Evolutionary conservation across 2,797 vertebrate genomes (phyloP).

Genomic region (Phataginus tricuspis): DNA sequence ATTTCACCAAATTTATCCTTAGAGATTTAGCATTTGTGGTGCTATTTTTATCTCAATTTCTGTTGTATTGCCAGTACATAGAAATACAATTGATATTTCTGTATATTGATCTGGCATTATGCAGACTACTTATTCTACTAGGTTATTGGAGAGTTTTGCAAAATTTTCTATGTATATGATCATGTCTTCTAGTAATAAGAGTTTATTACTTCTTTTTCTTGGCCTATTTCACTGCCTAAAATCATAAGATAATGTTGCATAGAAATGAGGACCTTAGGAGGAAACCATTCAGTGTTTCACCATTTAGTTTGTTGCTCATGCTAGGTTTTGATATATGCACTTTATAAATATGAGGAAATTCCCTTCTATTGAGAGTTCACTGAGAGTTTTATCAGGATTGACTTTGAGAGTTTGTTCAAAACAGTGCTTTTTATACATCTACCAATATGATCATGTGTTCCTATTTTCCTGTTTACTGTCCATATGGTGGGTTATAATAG

Average conservation of each 20-base stretch:
- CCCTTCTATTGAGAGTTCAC: neutral
- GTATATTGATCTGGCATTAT: neutral
- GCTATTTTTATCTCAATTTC: neutral
- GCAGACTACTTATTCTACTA: neutral
- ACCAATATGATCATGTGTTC: neutral
- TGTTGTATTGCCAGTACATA: neutral
- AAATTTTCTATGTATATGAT: neutral
- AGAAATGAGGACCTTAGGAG: neutral
- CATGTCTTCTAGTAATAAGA: neutral
- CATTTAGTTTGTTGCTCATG: neutral
- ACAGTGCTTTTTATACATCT: neutral
- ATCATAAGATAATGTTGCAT: neutral
- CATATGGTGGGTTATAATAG: neutral
- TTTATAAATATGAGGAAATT: neutral
- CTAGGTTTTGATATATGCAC: neutral
- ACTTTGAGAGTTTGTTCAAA: neutral
- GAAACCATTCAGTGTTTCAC: neutral
- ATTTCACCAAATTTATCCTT: neutral
- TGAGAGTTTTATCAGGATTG: neutral
- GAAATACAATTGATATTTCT: neutral
- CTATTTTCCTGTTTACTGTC: neutral
- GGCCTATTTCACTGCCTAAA: neutral
- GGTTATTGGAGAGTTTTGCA: neutral
- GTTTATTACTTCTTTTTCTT: neutral
- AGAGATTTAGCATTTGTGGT: neutral